These are phyloP conservation scores for Brachyalestes nurse DNA, from an alignment of 2,797 vertebrate genomes.

Conservation along the genomic window DNA sequence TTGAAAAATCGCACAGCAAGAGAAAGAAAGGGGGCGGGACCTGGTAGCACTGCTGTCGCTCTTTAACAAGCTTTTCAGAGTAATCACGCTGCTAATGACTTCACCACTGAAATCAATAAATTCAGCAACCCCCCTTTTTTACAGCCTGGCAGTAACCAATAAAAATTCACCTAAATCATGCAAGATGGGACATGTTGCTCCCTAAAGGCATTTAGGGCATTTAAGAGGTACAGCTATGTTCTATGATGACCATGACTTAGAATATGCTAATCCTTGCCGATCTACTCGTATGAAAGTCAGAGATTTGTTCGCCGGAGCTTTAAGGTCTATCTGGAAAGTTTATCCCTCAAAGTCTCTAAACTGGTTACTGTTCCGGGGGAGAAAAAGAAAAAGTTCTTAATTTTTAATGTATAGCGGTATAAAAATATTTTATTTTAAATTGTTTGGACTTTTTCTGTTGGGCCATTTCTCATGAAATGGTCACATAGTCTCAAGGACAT, in stretches of 20 bases:
- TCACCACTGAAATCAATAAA: conserved; percentile 75
- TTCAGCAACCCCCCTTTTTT: background rate
- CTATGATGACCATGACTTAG: background rate
- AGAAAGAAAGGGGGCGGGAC: conserved; percentile 55
- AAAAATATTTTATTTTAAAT: background rate
- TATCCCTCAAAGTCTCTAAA: background rate
- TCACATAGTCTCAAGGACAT: too few species aligned
- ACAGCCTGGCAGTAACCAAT: conserved; percentile 12
- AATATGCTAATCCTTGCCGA: background rate
- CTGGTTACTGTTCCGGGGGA: too few species aligned
- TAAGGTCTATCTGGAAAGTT: background rate
- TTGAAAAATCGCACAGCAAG: conserved; percentile 69
- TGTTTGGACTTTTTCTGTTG: background rate
- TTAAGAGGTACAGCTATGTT: background rate
- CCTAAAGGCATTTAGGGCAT: conserved; percentile 9
- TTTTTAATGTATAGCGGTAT: background rate
- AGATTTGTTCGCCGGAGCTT: background rate
- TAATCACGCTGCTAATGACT: conserved; percentile 77
- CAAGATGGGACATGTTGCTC: background rate
- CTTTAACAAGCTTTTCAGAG: conserved; percentile 78
- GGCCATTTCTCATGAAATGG: background rate
- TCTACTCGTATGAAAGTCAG: background rate
- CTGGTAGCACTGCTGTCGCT: conserved; percentile 57
- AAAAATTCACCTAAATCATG: background rate
- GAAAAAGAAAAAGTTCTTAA: too few species aligned